phyloP scores from a whole-genome alignment of 2,113 vertebrate genomes.

The Pomatostomus ruficeps region DNA sequence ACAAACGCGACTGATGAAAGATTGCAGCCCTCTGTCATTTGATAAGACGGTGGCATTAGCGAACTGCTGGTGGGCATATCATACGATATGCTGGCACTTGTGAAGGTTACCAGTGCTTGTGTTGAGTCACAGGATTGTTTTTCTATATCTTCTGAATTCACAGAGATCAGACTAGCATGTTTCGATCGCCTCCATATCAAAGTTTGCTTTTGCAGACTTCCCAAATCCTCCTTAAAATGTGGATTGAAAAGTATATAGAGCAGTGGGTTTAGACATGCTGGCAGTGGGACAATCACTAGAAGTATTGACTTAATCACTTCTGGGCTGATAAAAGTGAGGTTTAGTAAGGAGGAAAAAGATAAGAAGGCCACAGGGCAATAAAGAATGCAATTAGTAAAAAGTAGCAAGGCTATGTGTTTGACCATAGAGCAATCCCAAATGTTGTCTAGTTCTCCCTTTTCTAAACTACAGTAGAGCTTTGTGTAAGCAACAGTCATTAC shows the following conservation, averaged over 20 bases:
- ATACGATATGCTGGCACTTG: constrained; percentile 70
- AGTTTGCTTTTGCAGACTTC: constrained; percentile 72
- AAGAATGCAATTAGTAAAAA: constrained; percentile 90
- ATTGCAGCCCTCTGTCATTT: constrained; percentile 68
- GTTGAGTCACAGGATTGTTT: constrained; percentile 94
- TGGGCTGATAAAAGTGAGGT: constrained; percentile 80
- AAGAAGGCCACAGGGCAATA: constrained; percentile 90
- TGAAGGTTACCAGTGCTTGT: constrained; percentile 83
- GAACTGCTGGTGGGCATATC: constrained; percentile 57
- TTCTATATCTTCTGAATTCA: constrained; percentile 86
- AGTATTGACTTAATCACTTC: constrained; percentile 86
- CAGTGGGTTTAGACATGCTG: constrained; percentile 89
- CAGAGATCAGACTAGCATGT: constrained; percentile 71
- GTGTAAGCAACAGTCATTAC: constrained; percentile 86
- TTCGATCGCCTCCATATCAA: constrained; percentile 65
- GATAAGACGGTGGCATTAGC: constrained; percentile 50
- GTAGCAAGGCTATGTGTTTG: constrained; percentile 87
- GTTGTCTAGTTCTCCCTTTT: constrained; percentile 78
- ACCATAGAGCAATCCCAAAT: constrained; percentile 84
- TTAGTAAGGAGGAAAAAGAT: constrained; percentile 87
- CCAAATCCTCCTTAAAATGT: constrained; percentile 86
- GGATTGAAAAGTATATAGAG: constrained; percentile 94
- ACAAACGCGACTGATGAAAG: constrained; percentile 75
- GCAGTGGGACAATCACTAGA: constrained; percentile 85
- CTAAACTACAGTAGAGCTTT: constrained; percentile 83